A percentile compares a stretch with the other conserved stretches of the same genome.
Conservation (phyloP, 64 coral and sea anemone genomes). For the Exaiptasia diaphana region DNA sequence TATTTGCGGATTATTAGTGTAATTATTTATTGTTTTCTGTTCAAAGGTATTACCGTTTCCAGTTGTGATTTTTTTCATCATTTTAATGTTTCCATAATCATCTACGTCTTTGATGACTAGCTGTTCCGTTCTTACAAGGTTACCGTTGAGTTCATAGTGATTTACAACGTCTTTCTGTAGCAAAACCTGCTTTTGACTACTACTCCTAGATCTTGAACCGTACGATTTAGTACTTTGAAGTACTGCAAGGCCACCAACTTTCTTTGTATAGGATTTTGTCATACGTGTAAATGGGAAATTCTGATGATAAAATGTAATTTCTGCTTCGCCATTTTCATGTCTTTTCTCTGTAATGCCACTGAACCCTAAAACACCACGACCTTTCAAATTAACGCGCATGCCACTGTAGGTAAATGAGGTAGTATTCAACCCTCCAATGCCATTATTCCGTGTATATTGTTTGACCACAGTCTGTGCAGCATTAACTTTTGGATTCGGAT, state of each 20-base stretch:
- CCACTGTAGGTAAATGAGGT: background rate
- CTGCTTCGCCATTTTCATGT: background rate
- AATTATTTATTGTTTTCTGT: background rate
- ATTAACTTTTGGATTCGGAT: constrained; percentile 2
- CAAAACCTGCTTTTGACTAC: background rate
- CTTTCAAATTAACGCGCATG: background rate
- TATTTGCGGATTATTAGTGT: background rate
- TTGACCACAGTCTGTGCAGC: background rate
- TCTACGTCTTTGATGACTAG: background rate
- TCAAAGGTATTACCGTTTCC: background rate
- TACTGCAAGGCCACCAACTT: background rate
- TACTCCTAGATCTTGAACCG: background rate
- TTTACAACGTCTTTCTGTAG: background rate
- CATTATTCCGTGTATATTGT: background rate
- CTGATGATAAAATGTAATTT: background rate
- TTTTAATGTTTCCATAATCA: background rate
- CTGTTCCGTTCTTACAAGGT: background rate
- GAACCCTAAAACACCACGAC: background rate
- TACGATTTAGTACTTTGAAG: background rate
- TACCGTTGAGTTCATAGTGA: background rate
- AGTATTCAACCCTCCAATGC: background rate
- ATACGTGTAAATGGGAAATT: background rate
- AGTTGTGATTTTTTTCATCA: background rate
- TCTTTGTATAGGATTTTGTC: background rate
- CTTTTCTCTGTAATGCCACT: background rate